phyloP scores from a whole-genome alignment of 2,888 invertebrate genomes.

The Perizoma affinitatum region DNA sequence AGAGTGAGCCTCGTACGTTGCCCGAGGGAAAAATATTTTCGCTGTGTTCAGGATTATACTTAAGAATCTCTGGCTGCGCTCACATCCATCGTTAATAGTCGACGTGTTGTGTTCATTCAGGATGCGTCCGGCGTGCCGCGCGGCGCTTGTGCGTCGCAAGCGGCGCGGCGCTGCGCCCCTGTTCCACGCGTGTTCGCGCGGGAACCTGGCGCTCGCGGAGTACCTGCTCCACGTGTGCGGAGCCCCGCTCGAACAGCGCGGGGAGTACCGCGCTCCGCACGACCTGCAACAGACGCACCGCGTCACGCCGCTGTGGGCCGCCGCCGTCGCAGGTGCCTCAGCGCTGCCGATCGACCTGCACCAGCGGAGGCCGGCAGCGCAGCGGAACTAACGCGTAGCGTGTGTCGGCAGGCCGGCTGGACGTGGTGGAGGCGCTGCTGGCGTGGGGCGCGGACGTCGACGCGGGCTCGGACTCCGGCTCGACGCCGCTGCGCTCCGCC shows the following conservation, averaged over 20 bases:
- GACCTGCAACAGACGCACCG: conserved; percentile 89
- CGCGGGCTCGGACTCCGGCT: conserved; percentile 94
- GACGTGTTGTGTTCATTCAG: too few relatives aligned
- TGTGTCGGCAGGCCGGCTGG: conserved; percentile 84
- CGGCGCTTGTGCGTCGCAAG: too few relatives aligned
- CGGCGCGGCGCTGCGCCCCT: conserved; percentile 91
- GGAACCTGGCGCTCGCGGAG: conserved; percentile 92
- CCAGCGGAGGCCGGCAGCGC: too few relatives aligned
- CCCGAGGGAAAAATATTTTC: too few relatives aligned
- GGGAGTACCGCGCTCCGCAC: conserved; percentile 90
- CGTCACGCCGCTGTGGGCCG: conserved; percentile 96
- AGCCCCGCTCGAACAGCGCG: conserved; percentile 94
- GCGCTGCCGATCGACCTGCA: too few relatives aligned
- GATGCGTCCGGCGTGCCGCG: too few relatives aligned
- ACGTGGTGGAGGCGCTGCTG: conserved; percentile 90
- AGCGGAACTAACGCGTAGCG: too few relatives aligned
- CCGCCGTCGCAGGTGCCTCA: conserved; percentile 91
- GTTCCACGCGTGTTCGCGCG: conserved; percentile 90
- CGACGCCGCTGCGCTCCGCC: conserved; percentile 94
- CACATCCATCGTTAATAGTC: too few relatives aligned
- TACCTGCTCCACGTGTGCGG: conserved; percentile 92
- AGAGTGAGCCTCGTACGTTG: too few relatives aligned
- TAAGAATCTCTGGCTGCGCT: too few relatives aligned
- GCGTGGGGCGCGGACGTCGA: conserved; percentile 93
- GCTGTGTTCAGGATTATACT: too few relatives aligned